phyloP scores from a whole-genome alignment of 2,888 invertebrate genomes.

The Parnassius smintheus region DNA sequence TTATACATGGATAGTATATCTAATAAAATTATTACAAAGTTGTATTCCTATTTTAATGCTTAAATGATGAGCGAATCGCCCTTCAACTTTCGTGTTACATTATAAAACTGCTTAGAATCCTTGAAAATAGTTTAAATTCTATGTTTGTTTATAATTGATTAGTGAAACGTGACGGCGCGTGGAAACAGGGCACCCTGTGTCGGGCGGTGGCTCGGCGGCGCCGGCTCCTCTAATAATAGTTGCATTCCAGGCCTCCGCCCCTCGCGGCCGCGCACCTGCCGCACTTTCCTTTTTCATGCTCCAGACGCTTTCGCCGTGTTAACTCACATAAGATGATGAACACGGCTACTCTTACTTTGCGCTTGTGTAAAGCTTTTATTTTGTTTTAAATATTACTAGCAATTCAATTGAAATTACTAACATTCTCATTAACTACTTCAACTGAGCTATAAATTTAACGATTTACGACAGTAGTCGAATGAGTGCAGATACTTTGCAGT shows the following conservation, averaged over 20 bases:
- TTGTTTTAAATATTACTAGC: too few species aligned
- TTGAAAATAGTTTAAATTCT: constrained; percentile 38
- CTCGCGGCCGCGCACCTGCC: constrained; percentile 58
- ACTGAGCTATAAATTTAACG: too few species aligned
- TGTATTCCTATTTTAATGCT: too few species aligned
- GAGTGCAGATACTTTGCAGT: too few species aligned
- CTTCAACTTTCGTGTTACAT: background rate
- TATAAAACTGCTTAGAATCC: constrained; percentile 8
- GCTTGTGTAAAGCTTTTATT: too few species aligned
- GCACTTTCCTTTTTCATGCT: constrained; percentile 72
- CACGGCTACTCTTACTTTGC: too few species aligned
- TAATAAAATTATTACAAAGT: too few species aligned
- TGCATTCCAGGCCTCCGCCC: constrained; percentile 61
- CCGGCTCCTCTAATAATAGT: constrained; percentile 73
- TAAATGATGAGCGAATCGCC: too few species aligned
- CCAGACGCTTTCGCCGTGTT: constrained; percentile 52
- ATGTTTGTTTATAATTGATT: constrained; percentile 19
- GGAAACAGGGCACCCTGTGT: constrained; percentile 51
- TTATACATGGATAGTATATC: too few species aligned
- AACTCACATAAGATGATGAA: background rate
- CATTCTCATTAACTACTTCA: too few species aligned
- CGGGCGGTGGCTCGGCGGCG: constrained; percentile 65
- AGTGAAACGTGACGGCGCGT: constrained; percentile 46
- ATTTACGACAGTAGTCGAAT: too few species aligned
- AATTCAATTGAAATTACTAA: too few species aligned